Conservation (phyloP, 2,113 vertebrate species). For the Albula glossodonta region DNA sequence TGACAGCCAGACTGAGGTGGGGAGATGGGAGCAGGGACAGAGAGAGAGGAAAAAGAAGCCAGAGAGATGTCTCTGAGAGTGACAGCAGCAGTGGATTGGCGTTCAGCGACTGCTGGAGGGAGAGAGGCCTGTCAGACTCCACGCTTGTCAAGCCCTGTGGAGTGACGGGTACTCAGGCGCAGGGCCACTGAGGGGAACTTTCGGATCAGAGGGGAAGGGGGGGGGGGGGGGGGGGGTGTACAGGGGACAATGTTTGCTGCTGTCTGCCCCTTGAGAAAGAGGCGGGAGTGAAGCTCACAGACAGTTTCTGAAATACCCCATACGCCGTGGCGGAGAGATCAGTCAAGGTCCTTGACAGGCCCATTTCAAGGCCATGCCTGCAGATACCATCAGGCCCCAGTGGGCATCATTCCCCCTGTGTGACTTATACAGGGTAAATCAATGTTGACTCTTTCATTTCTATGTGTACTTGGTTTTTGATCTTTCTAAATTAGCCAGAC, state of each 20-base stretch:
- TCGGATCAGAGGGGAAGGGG: background rate
- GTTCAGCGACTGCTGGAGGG: conserved; percentile 42
- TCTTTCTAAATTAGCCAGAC: background rate
- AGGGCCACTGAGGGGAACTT: background rate
- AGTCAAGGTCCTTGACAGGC: background rate
- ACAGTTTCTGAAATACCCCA: background rate
- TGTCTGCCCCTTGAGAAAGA: conserved; percentile 34
- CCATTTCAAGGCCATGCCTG: background rate
- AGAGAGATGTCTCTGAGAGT: conserved; percentile 40
- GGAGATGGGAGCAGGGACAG: conserved; percentile 28
- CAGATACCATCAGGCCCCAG: background rate
- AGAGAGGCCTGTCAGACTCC: conserved; percentile 42
- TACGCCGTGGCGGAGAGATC: background rate
- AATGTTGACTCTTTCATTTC: background rate
- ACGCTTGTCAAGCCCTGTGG: conserved; percentile 51
- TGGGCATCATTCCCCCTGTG: background rate
- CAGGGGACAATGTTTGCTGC: background rate
- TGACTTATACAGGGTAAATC: background rate
- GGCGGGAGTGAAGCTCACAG: background rate
- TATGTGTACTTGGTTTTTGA: background rate
- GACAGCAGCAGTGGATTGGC: conserved; percentile 60
- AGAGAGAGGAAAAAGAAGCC: conserved; percentile 35
- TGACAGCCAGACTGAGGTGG: conserved; percentile 21
- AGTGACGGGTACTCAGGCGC: conserved; percentile 23
- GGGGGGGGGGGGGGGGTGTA: background rate